Percentiles rank a stretch among this genome's conserved stretches.
Conservation (phyloP, 1,140 invertebrate genomes). For the Eriocheir sinensis region DNA sequence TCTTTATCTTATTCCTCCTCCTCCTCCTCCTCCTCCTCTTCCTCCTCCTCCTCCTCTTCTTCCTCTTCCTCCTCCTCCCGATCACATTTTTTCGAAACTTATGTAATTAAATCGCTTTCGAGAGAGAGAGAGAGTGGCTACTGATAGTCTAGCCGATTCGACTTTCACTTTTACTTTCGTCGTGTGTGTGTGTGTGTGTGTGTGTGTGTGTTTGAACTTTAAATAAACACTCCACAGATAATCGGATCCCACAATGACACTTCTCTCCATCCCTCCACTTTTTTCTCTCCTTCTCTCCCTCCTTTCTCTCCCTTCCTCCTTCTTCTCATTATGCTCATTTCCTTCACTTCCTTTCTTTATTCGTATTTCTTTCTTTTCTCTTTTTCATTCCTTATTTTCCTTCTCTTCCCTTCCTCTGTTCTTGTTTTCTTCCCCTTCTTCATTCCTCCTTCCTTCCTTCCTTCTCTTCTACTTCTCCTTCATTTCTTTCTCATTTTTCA, state of each 20-base stretch:
- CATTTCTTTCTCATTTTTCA: background rate
- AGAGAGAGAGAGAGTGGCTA: background rate
- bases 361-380: background rate
- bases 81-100: background rate
- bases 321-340: background rate
- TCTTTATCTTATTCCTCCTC: background rate
- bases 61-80: background rate
- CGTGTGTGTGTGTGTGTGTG: slow-evolving; percentile 50
- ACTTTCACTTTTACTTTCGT: slow-evolving; percentile 16
- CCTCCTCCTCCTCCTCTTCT: background rate
- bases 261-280: background rate
- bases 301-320: background rate
- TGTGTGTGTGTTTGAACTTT: slow-evolving; percentile 41
- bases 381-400: background rate
- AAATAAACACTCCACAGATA: background rate
- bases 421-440: background rate
- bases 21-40: background rate
- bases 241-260: no score
- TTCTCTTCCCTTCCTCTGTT: background rate
- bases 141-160: background rate
- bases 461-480: background rate
- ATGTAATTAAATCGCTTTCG: background rate
- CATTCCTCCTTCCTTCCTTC: background rate
- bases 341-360: background rate
- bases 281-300: background rate